Evolutionary conservation across 2,888 invertebrate genomes (phyloP).

Genomic region (Tridacna gigas): DNA sequence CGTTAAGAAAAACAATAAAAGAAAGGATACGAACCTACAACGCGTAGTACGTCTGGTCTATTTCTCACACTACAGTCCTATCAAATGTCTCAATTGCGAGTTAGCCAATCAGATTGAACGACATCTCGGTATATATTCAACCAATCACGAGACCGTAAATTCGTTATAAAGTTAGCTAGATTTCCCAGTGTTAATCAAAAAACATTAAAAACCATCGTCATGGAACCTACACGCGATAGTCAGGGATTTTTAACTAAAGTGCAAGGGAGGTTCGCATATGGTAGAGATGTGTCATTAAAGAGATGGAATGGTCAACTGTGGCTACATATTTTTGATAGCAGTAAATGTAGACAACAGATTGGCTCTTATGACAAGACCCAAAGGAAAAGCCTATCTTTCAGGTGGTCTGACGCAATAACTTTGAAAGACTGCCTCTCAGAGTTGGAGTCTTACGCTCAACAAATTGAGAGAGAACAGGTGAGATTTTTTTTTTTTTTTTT

Average conservation of each 20-base stretch:
- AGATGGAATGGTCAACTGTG: constrained; percentile 10
- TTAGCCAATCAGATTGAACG: too few species aligned
- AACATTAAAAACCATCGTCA: too few species aligned
- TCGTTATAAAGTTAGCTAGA: too few species aligned
- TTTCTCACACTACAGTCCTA: too few species aligned
- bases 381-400: constrained; percentile 18
- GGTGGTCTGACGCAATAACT: constrained; percentile 6
- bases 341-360: constrained; percentile 21
- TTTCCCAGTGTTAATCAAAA: too few species aligned
- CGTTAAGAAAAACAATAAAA: too few species aligned
- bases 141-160: too few species aligned
- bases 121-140: too few species aligned
- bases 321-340: constrained; percentile 27
- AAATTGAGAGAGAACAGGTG: constrained; percentile 4
- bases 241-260: constrained; percentile 36
- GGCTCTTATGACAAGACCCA: constrained; percentile 18
- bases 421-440: constrained; percentile 17
- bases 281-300: constrained; percentile 22
- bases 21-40: too few species aligned
- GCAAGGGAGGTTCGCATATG: constrained; percentile 32
- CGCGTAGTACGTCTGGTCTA: too few species aligned
- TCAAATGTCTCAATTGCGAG: too few species aligned
- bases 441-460: constrained; percentile 10
- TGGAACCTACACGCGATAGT: constrained; percentile 31
- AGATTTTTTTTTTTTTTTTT: too few species aligned